Evolutionary conservation across 2,888 invertebrate species (phyloP).

Genomic region (Zygothrica quintamaculata): DNA sequence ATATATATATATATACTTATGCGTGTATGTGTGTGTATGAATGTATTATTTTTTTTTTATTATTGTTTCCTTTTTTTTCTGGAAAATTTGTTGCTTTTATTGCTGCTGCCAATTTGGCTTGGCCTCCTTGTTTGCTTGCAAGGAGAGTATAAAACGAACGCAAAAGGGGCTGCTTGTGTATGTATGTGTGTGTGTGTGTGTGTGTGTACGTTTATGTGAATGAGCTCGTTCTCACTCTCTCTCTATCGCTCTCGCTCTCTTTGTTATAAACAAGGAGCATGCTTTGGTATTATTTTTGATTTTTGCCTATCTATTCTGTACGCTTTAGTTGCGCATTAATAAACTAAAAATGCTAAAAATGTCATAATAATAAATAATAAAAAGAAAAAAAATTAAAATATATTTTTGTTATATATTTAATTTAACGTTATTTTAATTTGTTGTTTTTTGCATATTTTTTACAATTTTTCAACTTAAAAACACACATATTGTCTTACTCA

Average conservation of each 20-base stretch:
- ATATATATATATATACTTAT: conserved; percentile 12
- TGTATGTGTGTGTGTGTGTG: conserved; percentile 15
- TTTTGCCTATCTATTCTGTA: conserved; percentile 19
- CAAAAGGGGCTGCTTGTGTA: conserved; percentile 29
- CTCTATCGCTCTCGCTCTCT: conserved; percentile 19
- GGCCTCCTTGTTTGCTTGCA: conserved; percentile 10
- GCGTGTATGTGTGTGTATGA: conserved; percentile 2
- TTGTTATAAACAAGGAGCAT: conserved; percentile 31
- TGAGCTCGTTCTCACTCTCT: conserved; percentile 4
- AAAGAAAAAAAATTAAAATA: too few relatives aligned
- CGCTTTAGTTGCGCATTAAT: background rate
- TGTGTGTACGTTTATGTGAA: background rate
- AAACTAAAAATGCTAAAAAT: conserved; percentile 5
- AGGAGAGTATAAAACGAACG: conserved; percentile 3
- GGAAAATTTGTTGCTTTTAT: conserved; percentile 66
- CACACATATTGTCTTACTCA: too few relatives aligned
- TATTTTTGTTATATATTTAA: too few relatives aligned
- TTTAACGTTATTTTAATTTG: too few relatives aligned
- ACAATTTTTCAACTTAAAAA: too few relatives aligned
- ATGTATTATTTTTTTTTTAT: conserved; percentile 45
- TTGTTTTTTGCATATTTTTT: too few relatives aligned
- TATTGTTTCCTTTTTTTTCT: conserved; percentile 60
- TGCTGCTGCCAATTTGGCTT: conserved; percentile 57
- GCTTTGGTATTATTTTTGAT: conserved; percentile 25
- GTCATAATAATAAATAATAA: too few relatives aligned